Conservation (phyloP, 2,888 invertebrate species). For the Dilophus febrilis region DNA sequence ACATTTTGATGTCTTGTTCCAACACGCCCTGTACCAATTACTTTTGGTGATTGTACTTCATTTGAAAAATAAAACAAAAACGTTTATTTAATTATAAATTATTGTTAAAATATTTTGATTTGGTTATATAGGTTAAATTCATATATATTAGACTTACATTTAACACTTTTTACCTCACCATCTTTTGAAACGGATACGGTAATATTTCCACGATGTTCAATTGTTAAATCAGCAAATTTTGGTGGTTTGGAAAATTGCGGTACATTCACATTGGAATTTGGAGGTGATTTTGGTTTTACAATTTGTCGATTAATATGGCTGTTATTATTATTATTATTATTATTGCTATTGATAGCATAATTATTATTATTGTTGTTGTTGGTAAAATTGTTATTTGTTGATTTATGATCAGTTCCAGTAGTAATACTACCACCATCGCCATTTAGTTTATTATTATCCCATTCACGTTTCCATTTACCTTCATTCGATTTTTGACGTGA, state of each 20-base stretch:
- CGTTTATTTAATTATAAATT: neutral
- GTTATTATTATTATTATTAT: too few relatives aligned
- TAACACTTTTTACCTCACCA: slow-evolving; percentile 15
- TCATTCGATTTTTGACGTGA: slow-evolving; percentile 29
- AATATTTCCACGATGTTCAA: slow-evolving; percentile 12
- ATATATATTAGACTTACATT: slow-evolving; percentile 13
- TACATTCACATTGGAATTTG: neutral
- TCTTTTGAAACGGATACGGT: slow-evolving; percentile 13
- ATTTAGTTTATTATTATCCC: slow-evolving; percentile 28
- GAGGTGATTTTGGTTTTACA: neutral
- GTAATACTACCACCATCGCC: neutral
- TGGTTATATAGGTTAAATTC: neutral
- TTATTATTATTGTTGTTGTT: neutral
- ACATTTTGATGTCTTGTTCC: slow-evolving; percentile 25
- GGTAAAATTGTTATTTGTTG: neutral
- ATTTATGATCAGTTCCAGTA: slow-evolving; percentile 4
- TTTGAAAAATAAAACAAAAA: slow-evolving; percentile 13
- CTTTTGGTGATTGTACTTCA: slow-evolving; percentile 27
- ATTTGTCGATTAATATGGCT: too few relatives aligned
- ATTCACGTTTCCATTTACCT: slow-evolving; percentile 31
- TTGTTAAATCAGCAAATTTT: slow-evolving; percentile 4
- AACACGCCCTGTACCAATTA: slow-evolving; percentile 29
- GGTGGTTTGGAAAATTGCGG: slow-evolving; percentile 1
- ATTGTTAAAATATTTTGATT: neutral
- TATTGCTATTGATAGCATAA: too few relatives aligned